Base-by-base conservation (phyloP, 2,888 invertebrate species). In the Agrochola litura region DNA sequence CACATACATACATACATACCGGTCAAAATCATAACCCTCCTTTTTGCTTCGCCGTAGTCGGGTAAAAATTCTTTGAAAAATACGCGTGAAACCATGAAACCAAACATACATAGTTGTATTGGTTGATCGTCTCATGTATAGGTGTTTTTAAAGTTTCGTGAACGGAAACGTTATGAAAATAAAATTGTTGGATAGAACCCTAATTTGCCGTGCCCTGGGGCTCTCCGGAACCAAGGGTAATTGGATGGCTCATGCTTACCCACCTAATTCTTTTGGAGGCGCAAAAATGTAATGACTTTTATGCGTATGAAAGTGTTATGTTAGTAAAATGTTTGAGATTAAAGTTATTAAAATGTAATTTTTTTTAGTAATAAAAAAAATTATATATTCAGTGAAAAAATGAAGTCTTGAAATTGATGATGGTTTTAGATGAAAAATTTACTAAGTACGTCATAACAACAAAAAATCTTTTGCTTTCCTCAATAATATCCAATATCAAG, bases 251-350 rank as follows among this genome's bases (percentile, higher is more conserved):
- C 46, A 74, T 58, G 63, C 64, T 68, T 65, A 54, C 6, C 58
- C 41, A 46, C 2, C 25, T 54, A 82, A 69, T 79, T 82, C n/a
- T 65, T 82, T 65, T 54, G 65, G 37, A 61, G 68, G 60, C 68
- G 46, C 54, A 69, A 76, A 68, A 64, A 25, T 81, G 14, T 81
- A 68, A 64, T 68, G 64, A 60, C 19, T 76, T 81, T 79, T 46
- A 68, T 65, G 14, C 43, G 54, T 46, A 67, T 49, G 14, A 81
- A 75, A 82, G 52, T 69, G 12, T 61, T 25, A 41, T 61, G 46
- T 67, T 54, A 41, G n/a, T 30, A 65, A 46, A 61, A 54, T 41
- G 3, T 49, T 37, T 49, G 12, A 60, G 9, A 30, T 22, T 46
- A 30, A 43, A 19, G 16, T 30, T 52, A 25, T 19, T 60, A 73